Evolutionary conservation across 2,113 vertebrate species (phyloP).

Genomic region (Colossoma macropomum): DNA sequence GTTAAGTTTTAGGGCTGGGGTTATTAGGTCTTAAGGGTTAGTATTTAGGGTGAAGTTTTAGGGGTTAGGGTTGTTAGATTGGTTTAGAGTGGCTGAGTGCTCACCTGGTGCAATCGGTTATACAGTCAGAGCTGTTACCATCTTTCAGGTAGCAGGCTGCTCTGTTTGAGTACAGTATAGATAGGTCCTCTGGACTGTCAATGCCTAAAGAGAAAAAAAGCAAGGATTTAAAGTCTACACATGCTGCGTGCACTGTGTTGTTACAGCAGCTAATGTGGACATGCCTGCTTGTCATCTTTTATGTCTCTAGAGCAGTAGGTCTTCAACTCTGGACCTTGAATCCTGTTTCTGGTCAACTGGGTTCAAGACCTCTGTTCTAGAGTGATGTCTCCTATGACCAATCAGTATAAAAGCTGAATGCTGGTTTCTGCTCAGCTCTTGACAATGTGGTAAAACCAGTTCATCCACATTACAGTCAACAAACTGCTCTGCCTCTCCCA

Average conservation of each 20-base stretch:
- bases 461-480: not conserved
- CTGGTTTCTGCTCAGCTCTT: not conserved
- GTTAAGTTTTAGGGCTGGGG: not conserved
- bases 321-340: too few relatives aligned
- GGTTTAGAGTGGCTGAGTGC: slow-evolving; percentile 18
- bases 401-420: not conserved
- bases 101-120: slow-evolving; percentile 93
- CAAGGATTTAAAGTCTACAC: not conserved
- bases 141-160: slow-evolving; percentile 93
- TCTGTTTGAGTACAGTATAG: slow-evolving; percentile 93
- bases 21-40: not conserved
- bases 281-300: not conserved
- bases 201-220: slow-evolving; percentile 75
- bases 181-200: slow-evolving; percentile 83
- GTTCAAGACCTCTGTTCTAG: not conserved
- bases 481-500: not conserved
- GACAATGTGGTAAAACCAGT: not conserved
- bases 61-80: not conserved
- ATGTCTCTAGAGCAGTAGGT: not conserved
- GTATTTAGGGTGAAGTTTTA: not conserved
- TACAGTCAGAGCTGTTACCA: slow-evolving; percentile 89
- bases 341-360: too few relatives aligned
- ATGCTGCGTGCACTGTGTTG: not conserved
- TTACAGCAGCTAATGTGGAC: not conserved
- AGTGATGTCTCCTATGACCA: not conserved